Conservation (phyloP, 2,797 vertebrate species). For the Melanotaenia nigrans region DNA sequence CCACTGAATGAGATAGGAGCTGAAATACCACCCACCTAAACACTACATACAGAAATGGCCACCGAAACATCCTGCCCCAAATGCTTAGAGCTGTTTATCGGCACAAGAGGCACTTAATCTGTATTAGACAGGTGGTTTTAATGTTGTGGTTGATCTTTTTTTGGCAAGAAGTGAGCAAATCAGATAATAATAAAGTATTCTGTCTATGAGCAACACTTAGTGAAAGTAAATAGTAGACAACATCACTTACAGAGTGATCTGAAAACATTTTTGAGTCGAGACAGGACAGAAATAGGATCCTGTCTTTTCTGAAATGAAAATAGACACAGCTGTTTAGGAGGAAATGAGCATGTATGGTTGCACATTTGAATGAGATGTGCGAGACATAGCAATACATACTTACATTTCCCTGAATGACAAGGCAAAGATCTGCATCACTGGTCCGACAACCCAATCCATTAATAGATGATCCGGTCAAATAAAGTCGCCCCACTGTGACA, state of each 20-base stretch:
- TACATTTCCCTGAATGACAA: constrained; percentile 88
- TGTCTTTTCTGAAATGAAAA: constrained; percentile 82
- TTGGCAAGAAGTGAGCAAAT: not conserved
- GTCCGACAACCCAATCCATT: constrained; percentile 92
- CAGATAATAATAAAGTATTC: not conserved
- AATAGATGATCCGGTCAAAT: constrained; percentile 93
- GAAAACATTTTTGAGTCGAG: constrained; percentile 88
- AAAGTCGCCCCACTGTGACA: constrained; percentile 86
- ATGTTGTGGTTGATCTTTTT: not conserved
- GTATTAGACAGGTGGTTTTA: not conserved
- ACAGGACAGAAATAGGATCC: constrained; percentile 88
- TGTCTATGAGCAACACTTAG: not conserved
- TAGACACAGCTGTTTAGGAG: constrained; percentile 5
- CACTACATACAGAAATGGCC: too few relatives aligned
- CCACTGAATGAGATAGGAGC: not conserved
- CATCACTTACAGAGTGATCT: constrained; percentile 90
- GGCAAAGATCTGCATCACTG: constrained; percentile 95
- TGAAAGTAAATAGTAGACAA: not conserved
- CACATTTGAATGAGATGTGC: constrained; percentile 4
- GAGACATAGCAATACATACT: constrained; percentile 62
- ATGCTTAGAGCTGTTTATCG: too few relatives aligned
- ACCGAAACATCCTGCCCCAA: too few relatives aligned
- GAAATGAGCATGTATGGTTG: not conserved
- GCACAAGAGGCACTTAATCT: not conserved
- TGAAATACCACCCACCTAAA: not conserved